Evolutionary conservation across 2,797 vertebrate species (phyloP).

Genomic region (Hippocampus kuda): DNA sequence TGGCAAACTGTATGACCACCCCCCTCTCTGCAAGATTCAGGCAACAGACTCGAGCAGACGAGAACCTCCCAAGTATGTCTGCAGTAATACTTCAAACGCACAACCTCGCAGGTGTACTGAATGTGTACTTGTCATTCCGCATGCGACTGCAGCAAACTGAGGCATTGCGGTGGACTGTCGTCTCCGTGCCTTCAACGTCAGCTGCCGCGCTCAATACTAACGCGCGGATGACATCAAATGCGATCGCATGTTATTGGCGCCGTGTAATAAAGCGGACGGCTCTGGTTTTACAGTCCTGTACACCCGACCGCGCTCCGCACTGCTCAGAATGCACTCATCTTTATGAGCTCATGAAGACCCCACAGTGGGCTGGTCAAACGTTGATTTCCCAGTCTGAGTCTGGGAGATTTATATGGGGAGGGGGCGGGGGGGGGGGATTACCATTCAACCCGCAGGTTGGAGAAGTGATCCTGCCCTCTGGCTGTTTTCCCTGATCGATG

Average conservation of each 20-base stretch:
- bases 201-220: constrained; percentile 1
- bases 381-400: constrained; percentile 28
- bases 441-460: constrained; percentile 26
- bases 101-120: constrained; percentile 35
- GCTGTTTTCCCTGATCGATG: constrained; percentile 45
- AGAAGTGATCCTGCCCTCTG: constrained; percentile 25
- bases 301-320: background rate
- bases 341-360: constrained; percentile 19
- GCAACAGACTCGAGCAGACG: constrained; percentile 55
- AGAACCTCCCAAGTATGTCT: constrained; percentile 63
- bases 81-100: constrained; percentile 54
- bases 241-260: background rate
- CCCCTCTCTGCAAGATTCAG: constrained; percentile 45
- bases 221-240: too few species aligned
- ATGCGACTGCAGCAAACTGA: constrained; percentile 20
- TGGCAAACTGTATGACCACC: constrained; percentile 4
- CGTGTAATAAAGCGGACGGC: background rate
- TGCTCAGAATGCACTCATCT: constrained; percentile 16
- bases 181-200: background rate
- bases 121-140: constrained; percentile 45
- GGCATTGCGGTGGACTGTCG: constrained; percentile 18
- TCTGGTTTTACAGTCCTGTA: constrained; percentile 6
- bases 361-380: constrained; percentile 20
- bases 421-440: constrained; percentile 17
- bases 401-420: constrained; percentile 27